Conservation (phyloP, 1,140 invertebrate species). For the Drosophila virilis region DNA sequence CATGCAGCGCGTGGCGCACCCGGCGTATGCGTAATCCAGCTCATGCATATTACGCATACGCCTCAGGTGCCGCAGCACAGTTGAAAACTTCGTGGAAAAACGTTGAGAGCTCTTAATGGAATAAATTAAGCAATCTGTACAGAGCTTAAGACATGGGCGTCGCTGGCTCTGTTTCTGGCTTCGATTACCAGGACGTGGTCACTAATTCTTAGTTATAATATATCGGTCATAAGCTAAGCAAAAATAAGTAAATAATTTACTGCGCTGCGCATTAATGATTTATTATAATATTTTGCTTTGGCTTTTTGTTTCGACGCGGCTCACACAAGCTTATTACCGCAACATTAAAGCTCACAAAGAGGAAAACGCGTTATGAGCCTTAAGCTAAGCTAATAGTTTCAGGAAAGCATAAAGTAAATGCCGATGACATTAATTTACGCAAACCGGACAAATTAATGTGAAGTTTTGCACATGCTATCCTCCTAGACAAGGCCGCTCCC, state of each 20-base stretch:
- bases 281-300: constrained; percentile 24
- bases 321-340: constrained; percentile 36
- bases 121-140: not conserved
- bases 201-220: not conserved
- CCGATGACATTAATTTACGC: constrained; percentile 56
- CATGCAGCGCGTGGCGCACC: constrained; percentile 30
- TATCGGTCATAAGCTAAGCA: not conserved
- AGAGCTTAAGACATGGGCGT: not conserved
- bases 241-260: not conserved
- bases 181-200: not conserved
- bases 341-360: constrained; percentile 49
- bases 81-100: not conserved
- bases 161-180: not conserved
- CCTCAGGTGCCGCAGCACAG: not conserved
- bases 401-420: constrained; percentile 50
- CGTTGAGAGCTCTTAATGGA: not conserved
- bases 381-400: constrained; percentile 58
- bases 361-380: constrained; percentile 48
- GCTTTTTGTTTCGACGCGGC: not conserved
- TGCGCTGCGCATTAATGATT: constrained; percentile 7
- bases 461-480: constrained; percentile 55
- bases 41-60: constrained; percentile 61
- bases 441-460: constrained; percentile 29
- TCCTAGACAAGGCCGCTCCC: constrained; percentile 7
- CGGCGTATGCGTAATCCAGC: constrained; percentile 61